Base-by-base conservation (phyloP, 2,797 vertebrate species). In the Anableps anableps region DNA sequence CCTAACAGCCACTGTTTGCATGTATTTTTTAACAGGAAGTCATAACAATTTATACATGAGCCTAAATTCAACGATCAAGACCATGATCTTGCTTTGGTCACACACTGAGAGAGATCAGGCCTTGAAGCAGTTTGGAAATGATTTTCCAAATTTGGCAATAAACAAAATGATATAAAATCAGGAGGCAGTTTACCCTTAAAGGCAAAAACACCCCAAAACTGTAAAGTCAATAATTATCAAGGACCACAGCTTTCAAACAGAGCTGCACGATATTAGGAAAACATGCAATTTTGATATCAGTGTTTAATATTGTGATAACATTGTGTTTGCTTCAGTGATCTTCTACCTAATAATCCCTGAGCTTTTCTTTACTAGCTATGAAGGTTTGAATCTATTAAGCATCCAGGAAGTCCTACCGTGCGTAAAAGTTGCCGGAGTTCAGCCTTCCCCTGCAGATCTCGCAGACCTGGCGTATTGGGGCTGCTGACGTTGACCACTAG, bases 401-500 rank as follows among this genome's bases (percentile, higher is more conserved):
- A 79, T 58, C 66, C 0, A 9, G 5, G 80, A 21, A 72, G 34
- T 75, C 86, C 5, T 89, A 98, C 98, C 96, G 94, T 96, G 53
- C 87, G 89, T 80, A 99, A 93, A 80, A 99, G 95, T 66, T 93
- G 87, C 74, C 29, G 94, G 84, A 99, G 96, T 83, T 98, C 94
- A 2, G 93, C 90, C 87, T 96, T 97, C 53, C 96, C 96, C 92
- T 99, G 99, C 80, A 99, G 94, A 58, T 94, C 91, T 83, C 98
- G 93, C 29, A 99, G 96, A 80, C 96, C 96, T 0, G 96, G 96
- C 0, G 98, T 99, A 88, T 99, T 99, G 0, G 98, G 98, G 89
- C 99, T 99, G 95, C 98, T 99, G 87, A 99, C 96, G 0, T 99
- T 99, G 64, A 99, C 96, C 36, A 99, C 99, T 87, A 99, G 89